A percentile compares a stretch with the other conserved stretches of the same genome.
Conservation (phyloP, 2,113 vertebrate species). For the Elephantulus edwardii region DNA sequence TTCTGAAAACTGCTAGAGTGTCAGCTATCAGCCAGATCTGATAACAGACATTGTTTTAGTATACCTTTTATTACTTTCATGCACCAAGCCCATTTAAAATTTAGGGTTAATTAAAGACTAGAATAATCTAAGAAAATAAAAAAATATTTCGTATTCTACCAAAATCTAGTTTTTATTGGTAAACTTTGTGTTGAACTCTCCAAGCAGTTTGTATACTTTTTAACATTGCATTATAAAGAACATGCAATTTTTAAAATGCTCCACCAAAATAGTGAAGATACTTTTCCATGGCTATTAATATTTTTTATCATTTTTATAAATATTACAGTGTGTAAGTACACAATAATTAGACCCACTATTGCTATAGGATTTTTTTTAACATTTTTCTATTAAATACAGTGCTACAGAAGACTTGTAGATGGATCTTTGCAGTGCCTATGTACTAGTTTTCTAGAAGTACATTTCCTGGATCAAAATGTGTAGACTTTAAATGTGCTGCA, state of each 20-base stretch:
- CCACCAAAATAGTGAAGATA: neutral
- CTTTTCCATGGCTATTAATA: neutral
- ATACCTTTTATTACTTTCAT: neutral
- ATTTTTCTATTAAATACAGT: neutral
- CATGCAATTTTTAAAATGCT: neutral
- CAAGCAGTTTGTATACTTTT: neutral
- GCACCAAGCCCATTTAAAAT: neutral
- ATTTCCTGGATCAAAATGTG: neutral
- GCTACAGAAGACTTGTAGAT: neutral
- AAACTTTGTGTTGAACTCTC: conserved; percentile 16
- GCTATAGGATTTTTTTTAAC: neutral
- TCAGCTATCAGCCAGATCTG: too few species aligned
- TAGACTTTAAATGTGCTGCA: neutral
- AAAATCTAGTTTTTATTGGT: neutral
- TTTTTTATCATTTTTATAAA: neutral
- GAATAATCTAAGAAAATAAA: neutral
- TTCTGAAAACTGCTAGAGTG: too few species aligned
- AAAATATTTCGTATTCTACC: neutral
- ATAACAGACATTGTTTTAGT: too few species aligned
- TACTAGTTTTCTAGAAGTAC: neutral
- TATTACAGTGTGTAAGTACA: neutral
- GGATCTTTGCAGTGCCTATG: neutral
- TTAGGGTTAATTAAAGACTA: neutral
- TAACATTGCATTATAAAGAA: neutral
- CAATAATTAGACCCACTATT: neutral